These are phyloP conservation scores for Manacus vitellinus DNA, from an alignment of 2,113 vertebrate genomes.

Conservation along the genomic window DNA sequence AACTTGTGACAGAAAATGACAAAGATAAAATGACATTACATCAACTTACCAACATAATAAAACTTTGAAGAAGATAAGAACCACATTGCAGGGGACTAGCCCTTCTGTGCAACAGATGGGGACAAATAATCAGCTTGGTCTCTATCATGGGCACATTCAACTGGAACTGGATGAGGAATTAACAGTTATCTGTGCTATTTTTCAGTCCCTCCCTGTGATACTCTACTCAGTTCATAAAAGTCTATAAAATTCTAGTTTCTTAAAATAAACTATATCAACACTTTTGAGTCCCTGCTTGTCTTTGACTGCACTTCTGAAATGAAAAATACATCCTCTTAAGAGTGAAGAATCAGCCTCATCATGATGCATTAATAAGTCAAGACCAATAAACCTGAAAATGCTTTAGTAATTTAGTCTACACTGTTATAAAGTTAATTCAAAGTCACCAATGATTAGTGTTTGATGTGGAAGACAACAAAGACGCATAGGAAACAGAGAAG, in stretches of 20 bases:
- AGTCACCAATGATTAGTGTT: not conserved
- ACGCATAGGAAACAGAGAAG: not conserved
- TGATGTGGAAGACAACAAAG: not conserved
- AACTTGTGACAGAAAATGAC: not conserved
- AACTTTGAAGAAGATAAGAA: not conserved
- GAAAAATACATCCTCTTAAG: not conserved
- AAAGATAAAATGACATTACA: not conserved
- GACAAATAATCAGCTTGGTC: not conserved
- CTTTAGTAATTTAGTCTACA: not conserved
- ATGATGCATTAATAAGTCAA: not conserved
- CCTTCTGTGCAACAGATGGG: not conserved
- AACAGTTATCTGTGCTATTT: not conserved
- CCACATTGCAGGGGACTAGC: fast-evolving
- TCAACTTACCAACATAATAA: not conserved
- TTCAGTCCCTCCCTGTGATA: not conserved
- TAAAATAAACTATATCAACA: not conserved
- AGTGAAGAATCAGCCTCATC: not conserved
- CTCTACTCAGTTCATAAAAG: not conserved
- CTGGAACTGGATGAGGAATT: not conserved
- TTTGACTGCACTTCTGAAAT: not conserved
- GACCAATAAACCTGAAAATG: not conserved
- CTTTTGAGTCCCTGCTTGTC: not conserved
- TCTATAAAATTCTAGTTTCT: not conserved
- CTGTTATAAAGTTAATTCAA: not conserved
- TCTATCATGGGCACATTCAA: not conserved